Evolutionary conservation across 2,888 invertebrate species (phyloP).

Genomic region (Andrena haemorrhoa): DNA sequence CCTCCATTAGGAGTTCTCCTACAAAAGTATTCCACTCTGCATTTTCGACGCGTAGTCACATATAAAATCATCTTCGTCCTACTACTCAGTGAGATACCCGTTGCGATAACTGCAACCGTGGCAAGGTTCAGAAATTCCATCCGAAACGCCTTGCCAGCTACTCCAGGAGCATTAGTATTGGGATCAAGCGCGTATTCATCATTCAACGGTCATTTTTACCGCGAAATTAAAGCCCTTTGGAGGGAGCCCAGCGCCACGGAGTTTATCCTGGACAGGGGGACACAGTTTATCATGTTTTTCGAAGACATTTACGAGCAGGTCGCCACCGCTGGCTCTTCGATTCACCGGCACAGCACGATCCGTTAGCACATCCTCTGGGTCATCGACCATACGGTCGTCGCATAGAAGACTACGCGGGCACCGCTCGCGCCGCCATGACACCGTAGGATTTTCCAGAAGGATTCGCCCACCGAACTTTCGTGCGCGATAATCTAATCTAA

Average conservation of each 20-base stretch:
- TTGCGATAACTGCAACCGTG: too few species aligned
- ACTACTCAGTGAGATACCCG: too few species aligned
- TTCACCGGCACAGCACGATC: conserved; percentile 65
- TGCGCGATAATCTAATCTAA: conserved; percentile 20
- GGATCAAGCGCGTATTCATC: conserved; percentile 6
- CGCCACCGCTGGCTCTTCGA: conserved; percentile 55
- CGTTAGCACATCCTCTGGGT: conserved; percentile 76
- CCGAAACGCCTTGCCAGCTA: too few species aligned
- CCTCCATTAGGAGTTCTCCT: too few species aligned
- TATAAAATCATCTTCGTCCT: too few species aligned
- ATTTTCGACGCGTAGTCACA: too few species aligned
- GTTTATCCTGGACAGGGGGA: conserved; percentile 15
- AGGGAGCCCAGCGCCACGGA: neutral
- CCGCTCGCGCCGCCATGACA: conserved; percentile 15
- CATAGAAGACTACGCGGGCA: conserved; percentile 20
- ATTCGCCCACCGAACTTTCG: conserved; percentile 9
- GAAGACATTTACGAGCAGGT: conserved; percentile 45
- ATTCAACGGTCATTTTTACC: conserved; percentile 10
- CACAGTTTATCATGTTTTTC: conserved; percentile 42
- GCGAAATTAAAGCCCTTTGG: conserved; percentile 25
- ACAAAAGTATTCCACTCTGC: too few species aligned
- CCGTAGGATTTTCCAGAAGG: conserved; percentile 23
- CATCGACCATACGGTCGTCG: conserved; percentile 72
- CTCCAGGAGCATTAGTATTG: too few species aligned
- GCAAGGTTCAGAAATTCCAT: too few species aligned